Evolutionary conservation across 1,140 invertebrate species (phyloP).

Genomic region (Lordiphosa collinella): DNA sequence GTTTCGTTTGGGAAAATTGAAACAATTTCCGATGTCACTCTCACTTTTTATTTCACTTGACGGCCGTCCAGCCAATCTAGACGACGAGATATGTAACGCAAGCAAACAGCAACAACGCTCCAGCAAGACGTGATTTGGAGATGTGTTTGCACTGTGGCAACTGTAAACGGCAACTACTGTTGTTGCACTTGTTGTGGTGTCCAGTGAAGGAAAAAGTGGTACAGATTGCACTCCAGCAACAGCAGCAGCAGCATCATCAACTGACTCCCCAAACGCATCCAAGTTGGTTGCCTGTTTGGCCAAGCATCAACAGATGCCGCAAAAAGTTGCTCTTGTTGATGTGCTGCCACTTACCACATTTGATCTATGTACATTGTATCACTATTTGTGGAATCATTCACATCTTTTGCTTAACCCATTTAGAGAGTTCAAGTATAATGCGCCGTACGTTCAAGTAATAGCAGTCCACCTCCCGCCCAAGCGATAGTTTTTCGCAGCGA

Average conservation of each 20-base stretch:
- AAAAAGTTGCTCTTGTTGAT: conserved; percentile 50
- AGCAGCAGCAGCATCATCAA: conserved; percentile 21
- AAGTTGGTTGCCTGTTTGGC: conserved; percentile 2
- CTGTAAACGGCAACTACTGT: conserved; percentile 30
- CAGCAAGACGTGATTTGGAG: conserved; percentile 64
- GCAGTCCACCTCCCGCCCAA: too few relatives aligned
- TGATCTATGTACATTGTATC: too few relatives aligned
- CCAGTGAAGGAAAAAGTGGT: conserved; percentile 65
- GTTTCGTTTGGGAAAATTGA: conserved; percentile 76
- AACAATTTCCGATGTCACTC: conserved; percentile 79
- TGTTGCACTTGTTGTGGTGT: conserved; percentile 66
- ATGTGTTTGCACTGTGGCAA: conserved; percentile 68
- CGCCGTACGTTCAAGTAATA: too few relatives aligned
- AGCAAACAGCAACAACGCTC: conserved; percentile 27
- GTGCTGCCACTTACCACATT: conserved; percentile 23
- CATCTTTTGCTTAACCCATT: too few relatives aligned
- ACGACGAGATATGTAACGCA: conserved; percentile 74
- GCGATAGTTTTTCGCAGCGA: too few relatives aligned
- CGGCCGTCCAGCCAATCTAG: conserved; percentile 63
- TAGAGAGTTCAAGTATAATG: too few relatives aligned
- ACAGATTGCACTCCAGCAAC: conserved; percentile 55
- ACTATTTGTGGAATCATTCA: too few relatives aligned
- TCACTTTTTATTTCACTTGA: conserved; percentile 76
- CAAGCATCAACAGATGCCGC: conserved; percentile 21
- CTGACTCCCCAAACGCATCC: conserved; percentile 35